Evolutionary conservation across 2,797 vertebrate species (phyloP).

Genomic region (Centropyge bicolor): DNA sequence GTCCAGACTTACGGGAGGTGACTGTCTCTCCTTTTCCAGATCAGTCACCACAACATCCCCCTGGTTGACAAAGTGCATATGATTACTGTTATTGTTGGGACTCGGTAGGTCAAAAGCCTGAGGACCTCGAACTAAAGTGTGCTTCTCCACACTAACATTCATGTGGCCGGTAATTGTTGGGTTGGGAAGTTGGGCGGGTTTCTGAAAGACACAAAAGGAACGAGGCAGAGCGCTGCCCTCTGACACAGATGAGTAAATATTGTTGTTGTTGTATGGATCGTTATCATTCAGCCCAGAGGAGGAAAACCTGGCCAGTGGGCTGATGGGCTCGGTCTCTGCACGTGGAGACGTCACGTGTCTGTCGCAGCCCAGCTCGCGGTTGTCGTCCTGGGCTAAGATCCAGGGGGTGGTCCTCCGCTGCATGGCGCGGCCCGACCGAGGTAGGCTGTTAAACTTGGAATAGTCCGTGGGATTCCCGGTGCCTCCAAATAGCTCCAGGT

Average conservation of each 20-base stretch:
- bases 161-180: conserved; percentile 69
- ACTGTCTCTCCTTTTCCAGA: conserved; percentile 73
- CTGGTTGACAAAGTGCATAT: conserved; percentile 76
- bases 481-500: conserved; percentile 86
- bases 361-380: conserved; percentile 79
- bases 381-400: conserved; percentile 84
- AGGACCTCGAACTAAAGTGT: conserved; percentile 87
- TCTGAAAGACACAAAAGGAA: conserved; percentile 74
- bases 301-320: conserved; percentile 79
- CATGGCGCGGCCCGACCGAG: conserved; percentile 84
- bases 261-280: conserved; percentile 73
- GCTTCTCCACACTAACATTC: conserved; percentile 87
- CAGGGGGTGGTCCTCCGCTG: conserved; percentile 83
- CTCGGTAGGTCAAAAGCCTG: conserved; percentile 85
- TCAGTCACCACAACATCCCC: conserved; percentile 79
- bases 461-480: conserved; percentile 75
- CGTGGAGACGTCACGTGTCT: conserved; percentile 74
- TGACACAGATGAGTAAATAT: conserved; percentile 73
- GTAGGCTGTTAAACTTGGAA: conserved; percentile 92
- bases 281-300: conserved; percentile 70
- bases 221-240: conserved; percentile 77
- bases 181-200: conserved; percentile 51
- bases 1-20: conserved; percentile 67
- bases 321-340: conserved; percentile 81
- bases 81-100: conserved; percentile 83